Base-by-base conservation (phyloP, 2,797 vertebrate genomes). In the Xenentodon cancila region DNA sequence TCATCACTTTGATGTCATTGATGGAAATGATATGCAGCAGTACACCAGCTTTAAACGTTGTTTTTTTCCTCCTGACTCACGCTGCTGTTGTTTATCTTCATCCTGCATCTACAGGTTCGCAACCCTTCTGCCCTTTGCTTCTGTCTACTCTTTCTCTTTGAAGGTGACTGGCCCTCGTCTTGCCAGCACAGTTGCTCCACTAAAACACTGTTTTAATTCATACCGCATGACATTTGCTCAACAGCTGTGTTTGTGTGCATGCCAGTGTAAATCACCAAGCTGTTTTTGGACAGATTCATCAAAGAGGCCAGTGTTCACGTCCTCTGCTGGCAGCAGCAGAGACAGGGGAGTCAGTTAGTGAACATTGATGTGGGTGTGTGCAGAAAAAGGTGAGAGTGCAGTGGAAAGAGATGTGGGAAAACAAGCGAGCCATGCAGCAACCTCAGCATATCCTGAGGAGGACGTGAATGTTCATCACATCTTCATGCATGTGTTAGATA, bases 251-350 rank as follows among this genome's bases (percentile, higher is more conserved):
- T 64, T 75, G 62, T 61, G 34, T 53, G 27, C 60, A 65, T 63
- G 80, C 75, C 84, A 78, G 70, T 56, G 71, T 84, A 89, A 88
- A 86, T 75, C 65, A 16, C 42, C 40, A 6, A 69, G 67, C 73
- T 91, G 81, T 89, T 89, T 88, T 80, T 65, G 74, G 75, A 85
- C 80, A 37, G 64, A 71, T 60, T 80, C 80, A 82, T 93, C 90
- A 92, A 93, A 93, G 91, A 86, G 68, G 47, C 70, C 82, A 91
- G 87, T 93, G 92, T 93, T 90, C 68, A 7, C 59, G 34, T 71
- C 55, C 49, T 59, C 9, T 69, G 81, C 83, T 56, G 81, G 79
- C 74, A 67, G 80, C 50, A 25, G 72, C 68, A 76, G 57, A 82
- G 75, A 82, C 77, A 47, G 61, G 68, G 65, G 20, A 69, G 78